phyloP scores from a whole-genome alignment of 2,888 invertebrate species.

The Apotomis betuletana region DNA sequence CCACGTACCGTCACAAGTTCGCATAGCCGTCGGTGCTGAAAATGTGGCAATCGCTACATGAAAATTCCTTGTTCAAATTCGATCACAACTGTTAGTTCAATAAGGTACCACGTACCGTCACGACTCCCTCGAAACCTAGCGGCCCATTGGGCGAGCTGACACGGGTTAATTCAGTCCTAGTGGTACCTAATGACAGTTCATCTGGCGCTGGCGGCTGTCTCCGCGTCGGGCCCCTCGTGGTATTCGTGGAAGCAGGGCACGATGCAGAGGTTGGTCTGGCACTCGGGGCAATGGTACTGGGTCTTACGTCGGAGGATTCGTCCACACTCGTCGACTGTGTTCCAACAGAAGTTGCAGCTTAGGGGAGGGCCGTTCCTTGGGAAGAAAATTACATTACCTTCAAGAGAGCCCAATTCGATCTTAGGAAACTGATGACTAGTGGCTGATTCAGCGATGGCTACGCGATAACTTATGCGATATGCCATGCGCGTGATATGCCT shows the following conservation, averaged over 20 bases:
- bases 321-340: slow-evolving; percentile 92
- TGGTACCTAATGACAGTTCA: slow-evolving; percentile 48
- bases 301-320: slow-evolving; percentile 92
- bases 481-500: too few species aligned
- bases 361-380: slow-evolving; percentile 91
- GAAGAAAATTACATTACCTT: background rate
- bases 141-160: background rate
- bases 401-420: too few species aligned
- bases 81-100: background rate
- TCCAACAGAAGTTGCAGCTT: slow-evolving; percentile 96
- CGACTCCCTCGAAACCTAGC: background rate
- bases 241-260: slow-evolving; percentile 95
- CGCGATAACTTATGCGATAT: too few species aligned
- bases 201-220: slow-evolving; percentile 56
- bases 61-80: background rate
- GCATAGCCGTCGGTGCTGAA: too few species aligned
- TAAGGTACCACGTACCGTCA: background rate
- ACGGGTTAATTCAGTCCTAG: slow-evolving; percentile 5
- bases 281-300: slow-evolving; percentile 95
- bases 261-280: slow-evolving; percentile 94
- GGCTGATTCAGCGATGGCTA: too few species aligned
- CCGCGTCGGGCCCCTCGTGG: slow-evolving; percentile 84
- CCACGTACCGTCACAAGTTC: background rate
- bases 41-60: too few species aligned
- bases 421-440: too few species aligned